Base-by-base conservation (phyloP, 1,140 invertebrate species). In the Drosophila fuyamai region DNA sequence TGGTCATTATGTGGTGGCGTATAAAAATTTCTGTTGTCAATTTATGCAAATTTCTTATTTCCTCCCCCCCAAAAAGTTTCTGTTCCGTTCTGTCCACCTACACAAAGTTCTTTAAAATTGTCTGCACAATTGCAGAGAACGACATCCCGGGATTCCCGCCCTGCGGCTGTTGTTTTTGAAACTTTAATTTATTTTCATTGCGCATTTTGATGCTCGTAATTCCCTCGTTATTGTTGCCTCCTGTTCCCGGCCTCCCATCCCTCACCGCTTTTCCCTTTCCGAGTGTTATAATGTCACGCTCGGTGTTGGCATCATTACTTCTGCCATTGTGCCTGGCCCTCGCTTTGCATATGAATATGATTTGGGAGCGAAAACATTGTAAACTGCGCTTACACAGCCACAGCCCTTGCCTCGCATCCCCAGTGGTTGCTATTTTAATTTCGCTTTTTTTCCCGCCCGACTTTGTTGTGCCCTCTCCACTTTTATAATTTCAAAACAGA, bases 111-210 rank as follows among this genome's bases (percentile, higher is more conserved):
- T 55, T 63, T 54, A 65, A 74, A 60, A 60, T 76, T 61, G 46
- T 68, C 61, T 76, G 60, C 41, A 59, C 56, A 16, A 53, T 50
- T 35, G 35, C 43, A 16, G 43, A 41, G 60, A 46, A 40, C 55
- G 73, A 60, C 63, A 66, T 72, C 44, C 54, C 46, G 40, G 23
- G 38, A 14, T 14, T 44, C 55, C 65, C 47, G 32, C 41, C 12
- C 58, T 48, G 29, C 23, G 50, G 44, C 61, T 67, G 47, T 72
- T 86, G 76, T 82, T 90, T 82, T 72, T 35, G 58, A 82, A 81
- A 86, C 81, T 90, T 90, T 91, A 91, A 91, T 90, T 91, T 91
- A 90, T 90, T 90, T 90, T 91, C 88, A 91, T 91, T 88, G 88
- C 88, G 88, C 88, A 90, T 90, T 90, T 90, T 88, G 82, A 91